A percentile compares a stretch with the other conserved stretches of the same genome.
Conservation (phyloP, 2,888 invertebrate genomes). For the Coelinius sp. region DNA sequence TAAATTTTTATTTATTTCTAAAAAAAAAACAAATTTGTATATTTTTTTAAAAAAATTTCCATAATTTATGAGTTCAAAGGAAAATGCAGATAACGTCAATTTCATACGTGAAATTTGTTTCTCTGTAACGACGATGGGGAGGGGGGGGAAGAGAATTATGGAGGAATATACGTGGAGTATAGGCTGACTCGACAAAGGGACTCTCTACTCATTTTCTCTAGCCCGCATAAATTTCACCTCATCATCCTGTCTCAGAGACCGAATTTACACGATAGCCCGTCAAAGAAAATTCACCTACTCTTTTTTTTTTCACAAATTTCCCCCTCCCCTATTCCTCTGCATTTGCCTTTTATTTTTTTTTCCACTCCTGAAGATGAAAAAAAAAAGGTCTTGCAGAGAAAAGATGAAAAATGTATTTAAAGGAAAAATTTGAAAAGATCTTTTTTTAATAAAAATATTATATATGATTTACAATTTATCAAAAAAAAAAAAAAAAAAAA, state of each 20-base stretch:
- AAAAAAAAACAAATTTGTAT: background rate
- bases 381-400: background rate
- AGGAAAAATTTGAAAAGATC: too few relatives aligned
- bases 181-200: constrained; percentile 16
- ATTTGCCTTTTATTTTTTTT: background rate
- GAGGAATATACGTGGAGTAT: background rate
- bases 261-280: constrained; percentile 18
- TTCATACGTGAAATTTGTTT: constrained; percentile 17
- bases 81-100: constrained; percentile 4
- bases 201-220: constrained; percentile 5
- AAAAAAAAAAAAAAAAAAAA: background rate
- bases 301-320: background rate
- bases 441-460: too few relatives aligned
- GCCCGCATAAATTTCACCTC: constrained; percentile 25
- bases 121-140: constrained; percentile 6
- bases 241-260: constrained; percentile 2
- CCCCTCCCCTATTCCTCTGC: background rate
- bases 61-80: constrained; percentile 14
- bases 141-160: too few relatives aligned
- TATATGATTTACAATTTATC: too few relatives aligned
- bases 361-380: background rate
- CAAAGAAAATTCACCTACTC: background rate
- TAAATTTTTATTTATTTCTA: too few relatives aligned
- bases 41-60: background rate
- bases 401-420: too few relatives aligned